Evolutionary conservation across 2,113 vertebrate species (phyloP).

Genomic region (Emydocephalus ijimae): DNA sequence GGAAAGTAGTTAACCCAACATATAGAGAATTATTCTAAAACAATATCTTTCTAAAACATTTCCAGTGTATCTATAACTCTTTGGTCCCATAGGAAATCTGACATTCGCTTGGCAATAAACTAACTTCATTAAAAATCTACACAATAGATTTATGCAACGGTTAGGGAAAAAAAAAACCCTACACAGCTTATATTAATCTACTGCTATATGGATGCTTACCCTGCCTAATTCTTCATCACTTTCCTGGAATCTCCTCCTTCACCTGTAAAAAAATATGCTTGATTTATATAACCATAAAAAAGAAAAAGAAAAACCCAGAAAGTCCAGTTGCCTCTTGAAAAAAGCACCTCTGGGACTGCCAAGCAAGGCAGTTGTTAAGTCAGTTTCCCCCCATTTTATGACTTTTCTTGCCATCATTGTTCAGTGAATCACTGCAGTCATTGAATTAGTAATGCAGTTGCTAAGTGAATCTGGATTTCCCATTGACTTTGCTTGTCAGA

Average conservation of each 20-base stretch:
- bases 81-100: not conserved
- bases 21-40: slow-evolving; percentile 48
- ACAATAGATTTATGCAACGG: not conserved
- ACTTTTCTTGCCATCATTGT: not conserved
- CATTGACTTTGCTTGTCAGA: not conserved
- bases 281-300: not conserved
- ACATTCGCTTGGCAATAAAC: slow-evolving; percentile 1
- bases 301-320: no score
- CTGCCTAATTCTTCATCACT: not conserved
- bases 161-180: not conserved
- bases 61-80: not conserved
- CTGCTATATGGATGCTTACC: not conserved
- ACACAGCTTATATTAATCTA: accelerated
- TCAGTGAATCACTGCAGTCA: not conserved
- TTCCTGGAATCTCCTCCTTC: not conserved
- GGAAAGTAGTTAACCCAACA: slow-evolving; percentile 37
- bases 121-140: slow-evolving; percentile 9
- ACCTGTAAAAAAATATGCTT: not conserved
- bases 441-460: not conserved
- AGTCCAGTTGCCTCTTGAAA: no score
- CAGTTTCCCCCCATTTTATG: not conserved
- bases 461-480: not conserved
- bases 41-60: slow-evolving; percentile 30
- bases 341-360: no score
- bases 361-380: not conserved